A percentile compares a stretch with the other conserved stretches of the same genome.
Evolutionary conservation across 2,888 invertebrate genomes (phyloP).

Genomic region (Laothoe populi): DNA sequence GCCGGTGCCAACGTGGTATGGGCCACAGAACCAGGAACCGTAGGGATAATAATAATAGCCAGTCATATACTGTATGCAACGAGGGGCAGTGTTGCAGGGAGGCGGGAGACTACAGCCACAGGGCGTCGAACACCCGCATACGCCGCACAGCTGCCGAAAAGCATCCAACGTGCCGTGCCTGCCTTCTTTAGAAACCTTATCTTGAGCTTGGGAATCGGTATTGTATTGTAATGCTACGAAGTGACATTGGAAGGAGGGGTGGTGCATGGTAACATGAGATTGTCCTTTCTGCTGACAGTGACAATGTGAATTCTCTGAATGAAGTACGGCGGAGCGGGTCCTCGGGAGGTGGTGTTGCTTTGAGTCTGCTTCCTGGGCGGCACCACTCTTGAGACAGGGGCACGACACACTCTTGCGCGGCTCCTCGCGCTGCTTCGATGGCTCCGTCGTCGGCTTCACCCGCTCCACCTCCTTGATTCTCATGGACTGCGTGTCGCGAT

Average conservation of each 20-base stretch:
- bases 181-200: not conserved
- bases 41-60: slow-evolving; percentile 76
- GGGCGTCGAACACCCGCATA: slow-evolving; percentile 49
- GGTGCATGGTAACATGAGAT: slow-evolving; percentile 9
- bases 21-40: slow-evolving; percentile 73
- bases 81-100: slow-evolving; percentile 62
- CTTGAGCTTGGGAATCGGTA: not conserved
- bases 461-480: slow-evolving; percentile 40
- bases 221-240: slow-evolving; percentile 28
- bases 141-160: slow-evolving; percentile 53
- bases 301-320: slow-evolving; percentile 26
- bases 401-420: slow-evolving; percentile 51
- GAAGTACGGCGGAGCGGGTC: slow-evolving; percentile 41
- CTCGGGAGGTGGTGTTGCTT: slow-evolving; percentile 34
- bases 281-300: slow-evolving; percentile 10
- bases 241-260: slow-evolving; percentile 30
- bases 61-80: slow-evolving; percentile 67
- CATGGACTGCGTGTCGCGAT: slow-evolving; percentile 42
- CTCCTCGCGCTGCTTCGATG: slow-evolving; percentile 28
- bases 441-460: slow-evolving; percentile 31
- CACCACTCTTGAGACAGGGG: slow-evolving; percentile 41
- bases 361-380: slow-evolving; percentile 26
- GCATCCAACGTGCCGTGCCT: not conserved
- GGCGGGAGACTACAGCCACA: slow-evolving; percentile 61
- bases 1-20: slow-evolving; percentile 61